These are phyloP conservation scores for Drosophila aldrichi DNA, from an alignment of 2,888 invertebrate species.

Conservation along the genomic window DNA sequence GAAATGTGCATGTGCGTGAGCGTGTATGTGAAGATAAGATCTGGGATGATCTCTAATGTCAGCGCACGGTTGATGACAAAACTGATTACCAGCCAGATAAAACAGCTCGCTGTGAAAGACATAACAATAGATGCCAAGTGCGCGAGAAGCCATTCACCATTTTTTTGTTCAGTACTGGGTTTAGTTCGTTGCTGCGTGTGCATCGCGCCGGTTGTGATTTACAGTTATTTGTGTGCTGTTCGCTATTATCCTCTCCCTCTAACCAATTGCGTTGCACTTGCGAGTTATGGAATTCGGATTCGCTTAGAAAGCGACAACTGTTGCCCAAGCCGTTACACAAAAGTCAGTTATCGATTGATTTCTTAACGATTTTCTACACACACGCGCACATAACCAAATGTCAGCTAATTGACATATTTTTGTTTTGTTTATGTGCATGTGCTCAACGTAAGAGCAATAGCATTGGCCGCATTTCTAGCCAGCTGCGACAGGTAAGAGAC, in stretches of 20 bases:
- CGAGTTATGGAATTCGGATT: conserved; percentile 6
- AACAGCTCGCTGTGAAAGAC: conserved; percentile 22
- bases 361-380: neutral
- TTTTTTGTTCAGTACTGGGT: conserved; percentile 35
- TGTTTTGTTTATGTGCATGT: conserved; percentile 1
- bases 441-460: neutral
- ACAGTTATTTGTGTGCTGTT: conserved; percentile 19
- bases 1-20: conserved; percentile 22
- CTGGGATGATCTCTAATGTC: conserved; percentile 56
- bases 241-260: conserved; percentile 6
- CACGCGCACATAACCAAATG: neutral
- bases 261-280: conserved; percentile 30
- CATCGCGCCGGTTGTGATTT: conserved; percentile 58
- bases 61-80: conserved; percentile 33
- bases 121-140: conserved; percentile 38
- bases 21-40: conserved; percentile 44
- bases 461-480: neutral
- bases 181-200: conserved; percentile 50
- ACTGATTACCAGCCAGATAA: conserved; percentile 39
- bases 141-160: conserved; percentile 35
- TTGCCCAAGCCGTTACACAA: conserved; percentile 16
- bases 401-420: conserved; percentile 12
- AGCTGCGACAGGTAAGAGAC: conserved; percentile 20
- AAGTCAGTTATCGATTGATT: conserved; percentile 15
- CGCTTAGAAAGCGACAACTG: conserved; percentile 21